Evolutionary conservation across 2,113 vertebrate species (phyloP).

Genomic region (Laticauda colubrina): DNA sequence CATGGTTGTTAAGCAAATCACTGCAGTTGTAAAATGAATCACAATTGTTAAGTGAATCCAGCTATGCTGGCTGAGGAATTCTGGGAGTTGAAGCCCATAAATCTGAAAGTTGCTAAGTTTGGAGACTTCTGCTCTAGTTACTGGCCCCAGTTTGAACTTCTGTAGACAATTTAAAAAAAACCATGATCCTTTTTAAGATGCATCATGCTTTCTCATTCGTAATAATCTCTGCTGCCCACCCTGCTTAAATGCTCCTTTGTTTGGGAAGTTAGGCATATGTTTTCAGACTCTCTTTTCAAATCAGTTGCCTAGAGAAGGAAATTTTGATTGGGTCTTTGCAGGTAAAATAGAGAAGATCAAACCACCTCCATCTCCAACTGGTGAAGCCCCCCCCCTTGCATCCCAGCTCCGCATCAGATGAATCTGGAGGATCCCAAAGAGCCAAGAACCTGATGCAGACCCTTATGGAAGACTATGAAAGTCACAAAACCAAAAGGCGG

Average conservation of each 20-base stretch:
- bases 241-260: background rate
- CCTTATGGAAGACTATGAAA: slow-evolving; percentile 95
- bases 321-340: slow-evolving; percentile 70
- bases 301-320: slow-evolving; percentile 55
- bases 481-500: slow-evolving; percentile 91
- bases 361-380: slow-evolving; percentile 82
- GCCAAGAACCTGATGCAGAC: slow-evolving; percentile 98
- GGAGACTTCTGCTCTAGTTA: background rate
- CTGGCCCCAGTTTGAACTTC: background rate
- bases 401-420: slow-evolving; percentile 78
- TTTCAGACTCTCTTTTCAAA: slow-evolving; percentile 5
- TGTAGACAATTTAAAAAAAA: too few species aligned
- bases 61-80: too few species aligned
- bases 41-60: background rate
- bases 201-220: background rate
- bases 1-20: background rate
- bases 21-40: background rate
- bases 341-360: slow-evolving; percentile 97
- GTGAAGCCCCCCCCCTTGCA: slow-evolving; percentile 79
- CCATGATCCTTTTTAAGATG: background rate
- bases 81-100: too few species aligned
- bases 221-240: background rate
- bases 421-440: slow-evolving; percentile 80
- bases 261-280: background rate
- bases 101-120: too few species aligned